These are phyloP conservation scores for Aethina tumida DNA, from an alignment of 1,140 invertebrate species.

Conservation along the genomic window DNA sequence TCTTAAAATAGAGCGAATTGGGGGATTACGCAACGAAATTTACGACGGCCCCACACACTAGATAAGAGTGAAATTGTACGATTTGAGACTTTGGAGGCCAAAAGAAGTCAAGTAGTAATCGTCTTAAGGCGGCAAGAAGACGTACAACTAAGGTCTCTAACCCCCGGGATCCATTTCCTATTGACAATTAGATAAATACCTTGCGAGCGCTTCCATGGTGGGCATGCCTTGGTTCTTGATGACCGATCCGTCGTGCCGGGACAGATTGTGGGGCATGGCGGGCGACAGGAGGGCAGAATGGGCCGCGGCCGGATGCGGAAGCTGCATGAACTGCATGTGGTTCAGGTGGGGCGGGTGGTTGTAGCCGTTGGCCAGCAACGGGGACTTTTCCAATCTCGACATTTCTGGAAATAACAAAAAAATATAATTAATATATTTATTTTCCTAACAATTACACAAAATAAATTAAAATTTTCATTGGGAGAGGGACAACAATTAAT, in stretches of 20 bases:
- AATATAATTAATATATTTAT: not conserved
- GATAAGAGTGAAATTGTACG: too few relatives aligned
- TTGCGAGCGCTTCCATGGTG: conserved; percentile 76
- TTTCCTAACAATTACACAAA: too few relatives aligned
- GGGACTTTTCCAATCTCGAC: conserved; percentile 81
- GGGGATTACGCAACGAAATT: too few relatives aligned
- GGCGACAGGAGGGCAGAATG: conserved; percentile 75
- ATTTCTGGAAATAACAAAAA: conserved; percentile 53
- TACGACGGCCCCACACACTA: too few relatives aligned
- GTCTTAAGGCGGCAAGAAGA: conserved; percentile 7
- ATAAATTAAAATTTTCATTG: too few relatives aligned
- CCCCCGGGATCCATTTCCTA: conserved; percentile 1
- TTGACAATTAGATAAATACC: conserved; percentile 40
- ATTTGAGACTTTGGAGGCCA: conserved; percentile 8
- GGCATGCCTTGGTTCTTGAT: conserved; percentile 68
- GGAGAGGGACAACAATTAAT: too few relatives aligned
- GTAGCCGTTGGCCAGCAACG: conserved; percentile 85
- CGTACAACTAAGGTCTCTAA: conserved; percentile 4
- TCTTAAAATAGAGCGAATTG: too few relatives aligned
- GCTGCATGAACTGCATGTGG: conserved; percentile 83
- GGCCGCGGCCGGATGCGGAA: conserved; percentile 57
- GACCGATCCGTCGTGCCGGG: conserved; percentile 55
- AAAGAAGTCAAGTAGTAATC: conserved; percentile 9
- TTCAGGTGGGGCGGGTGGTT: conserved; percentile 85
- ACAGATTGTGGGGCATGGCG: conserved; percentile 74